Evolutionary conservation across 2,797 vertebrate genomes (phyloP).

Genomic region (Takifugu rubripes): DNA sequence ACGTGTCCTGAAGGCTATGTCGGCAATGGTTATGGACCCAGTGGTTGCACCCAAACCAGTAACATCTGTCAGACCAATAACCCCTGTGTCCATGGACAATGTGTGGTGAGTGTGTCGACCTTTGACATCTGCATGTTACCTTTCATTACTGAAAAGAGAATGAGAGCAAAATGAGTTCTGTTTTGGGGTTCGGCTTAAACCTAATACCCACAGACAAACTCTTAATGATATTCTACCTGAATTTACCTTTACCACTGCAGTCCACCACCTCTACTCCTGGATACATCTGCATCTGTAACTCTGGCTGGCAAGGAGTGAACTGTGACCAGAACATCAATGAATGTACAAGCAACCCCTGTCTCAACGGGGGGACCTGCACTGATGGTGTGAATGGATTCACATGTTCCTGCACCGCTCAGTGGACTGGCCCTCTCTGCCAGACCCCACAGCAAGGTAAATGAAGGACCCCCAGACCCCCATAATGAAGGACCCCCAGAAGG

Average conservation of each 20-base stretch:
- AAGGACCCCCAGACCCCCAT: no score
- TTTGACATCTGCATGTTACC: background rate
- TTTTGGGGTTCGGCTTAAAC: no score
- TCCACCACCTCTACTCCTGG: constrained; percentile 62
- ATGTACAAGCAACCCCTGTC: constrained; percentile 85
- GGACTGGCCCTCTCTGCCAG: constrained; percentile 88
- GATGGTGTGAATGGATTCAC: constrained; percentile 79
- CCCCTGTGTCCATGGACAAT: constrained; percentile 89
- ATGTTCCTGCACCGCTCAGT: constrained; percentile 82
- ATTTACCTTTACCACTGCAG: constrained; percentile 20
- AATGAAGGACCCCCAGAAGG: no score
- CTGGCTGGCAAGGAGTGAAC: constrained; percentile 84
- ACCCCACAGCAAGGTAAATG: constrained; percentile 83
- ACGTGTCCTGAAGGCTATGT: constrained; percentile 81
- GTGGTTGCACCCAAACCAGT: constrained; percentile 79
- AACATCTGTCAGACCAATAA: constrained; percentile 79
- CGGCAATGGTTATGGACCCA: constrained; percentile 84
- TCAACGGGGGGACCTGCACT: constrained; percentile 84
- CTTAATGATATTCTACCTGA: background rate
- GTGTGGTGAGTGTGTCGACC: constrained; percentile 78
- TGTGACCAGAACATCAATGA: constrained; percentile 88
- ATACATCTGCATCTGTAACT: constrained; percentile 82
- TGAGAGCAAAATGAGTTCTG: no score
- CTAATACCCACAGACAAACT: no score
- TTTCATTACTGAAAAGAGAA: no score